These are phyloP conservation scores for Cardiocondyla obscurior DNA, from an alignment of 1,140 invertebrate genomes.

Conservation along the genomic window DNA sequence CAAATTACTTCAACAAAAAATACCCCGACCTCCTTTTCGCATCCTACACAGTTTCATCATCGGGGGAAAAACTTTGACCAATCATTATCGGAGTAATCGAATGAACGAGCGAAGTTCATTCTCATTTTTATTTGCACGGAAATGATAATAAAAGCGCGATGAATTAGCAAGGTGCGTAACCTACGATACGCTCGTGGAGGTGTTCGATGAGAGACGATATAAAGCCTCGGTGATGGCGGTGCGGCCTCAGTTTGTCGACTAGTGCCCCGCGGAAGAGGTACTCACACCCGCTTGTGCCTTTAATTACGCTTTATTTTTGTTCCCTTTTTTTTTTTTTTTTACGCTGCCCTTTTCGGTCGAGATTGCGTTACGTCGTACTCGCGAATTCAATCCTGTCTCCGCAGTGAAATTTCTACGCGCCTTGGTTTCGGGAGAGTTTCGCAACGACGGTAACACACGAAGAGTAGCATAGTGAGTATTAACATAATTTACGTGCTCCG, in stretches of 20 bases:
- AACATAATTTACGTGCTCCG: background rate
- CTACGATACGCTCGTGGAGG: conserved; percentile 18
- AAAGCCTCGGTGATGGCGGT: conserved; percentile 55
- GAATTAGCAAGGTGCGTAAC: background rate
- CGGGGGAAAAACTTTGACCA: background rate
- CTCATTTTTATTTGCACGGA: background rate
- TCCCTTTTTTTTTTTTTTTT: background rate
- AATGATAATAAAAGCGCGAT: background rate
- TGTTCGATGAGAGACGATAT: conserved; percentile 63
- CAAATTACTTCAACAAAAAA: background rate
- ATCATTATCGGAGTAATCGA: background rate
- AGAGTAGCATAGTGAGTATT: conserved; percentile 38
- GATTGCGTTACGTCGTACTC: background rate
- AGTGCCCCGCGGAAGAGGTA: conserved; percentile 17
- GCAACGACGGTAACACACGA: background rate
- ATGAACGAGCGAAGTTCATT: background rate
- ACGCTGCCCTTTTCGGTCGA: background rate
- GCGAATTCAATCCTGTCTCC: background rate
- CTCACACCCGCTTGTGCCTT: background rate
- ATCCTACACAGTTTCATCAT: background rate
- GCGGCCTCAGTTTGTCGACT: conserved; percentile 60
- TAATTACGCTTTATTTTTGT: background rate
- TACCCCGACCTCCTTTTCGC: background rate
- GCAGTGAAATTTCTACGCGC: background rate
- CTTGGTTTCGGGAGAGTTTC: background rate